Conservation (phyloP, 2,113 vertebrate genomes). For the Nematolebias whitei region DNA sequence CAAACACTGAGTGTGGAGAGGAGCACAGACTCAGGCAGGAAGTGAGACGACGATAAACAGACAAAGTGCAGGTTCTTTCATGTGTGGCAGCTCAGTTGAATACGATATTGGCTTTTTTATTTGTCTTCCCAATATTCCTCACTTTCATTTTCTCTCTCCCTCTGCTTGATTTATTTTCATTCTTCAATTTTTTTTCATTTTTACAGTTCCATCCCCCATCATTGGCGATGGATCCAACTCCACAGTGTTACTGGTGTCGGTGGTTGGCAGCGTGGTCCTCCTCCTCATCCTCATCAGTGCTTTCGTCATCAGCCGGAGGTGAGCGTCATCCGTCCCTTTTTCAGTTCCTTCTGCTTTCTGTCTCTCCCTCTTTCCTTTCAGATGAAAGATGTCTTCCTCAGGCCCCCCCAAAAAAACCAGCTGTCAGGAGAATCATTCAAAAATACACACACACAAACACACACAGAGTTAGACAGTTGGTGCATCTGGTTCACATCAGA, state of each 20-base stretch:
- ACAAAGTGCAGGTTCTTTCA: slow-evolving; percentile 20
- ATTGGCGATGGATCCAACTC: slow-evolving; percentile 94
- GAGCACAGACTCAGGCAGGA: slow-evolving; percentile 2
- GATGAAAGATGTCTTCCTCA: slow-evolving; percentile 63
- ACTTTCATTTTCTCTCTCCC: not conserved
- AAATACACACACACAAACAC: slow-evolving; percentile 36
- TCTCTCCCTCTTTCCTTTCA: slow-evolving; percentile 27
- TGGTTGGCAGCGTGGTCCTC: slow-evolving; percentile 92
- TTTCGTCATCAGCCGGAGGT: slow-evolving; percentile 98
- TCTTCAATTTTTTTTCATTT: slow-evolving; percentile 47
- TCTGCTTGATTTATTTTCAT: not conserved
- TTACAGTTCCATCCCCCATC: slow-evolving; percentile 91
- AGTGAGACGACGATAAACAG: slow-evolving; percentile 31
- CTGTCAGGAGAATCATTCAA: slow-evolving; percentile 50
- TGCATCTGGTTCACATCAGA: slow-evolving; percentile 25
- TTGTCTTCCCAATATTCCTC: slow-evolving; percentile 20
- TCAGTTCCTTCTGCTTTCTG: slow-evolving; percentile 38
- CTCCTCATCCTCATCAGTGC: slow-evolving; percentile 95
- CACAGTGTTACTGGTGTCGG: slow-evolving; percentile 92
- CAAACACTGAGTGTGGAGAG: slow-evolving; percentile 5
- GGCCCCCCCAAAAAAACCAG: slow-evolving; percentile 30
- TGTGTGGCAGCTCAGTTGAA: not conserved
- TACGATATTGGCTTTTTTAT: slow-evolving; percentile 40
- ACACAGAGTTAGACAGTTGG: slow-evolving; percentile 29
- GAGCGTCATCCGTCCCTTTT: slow-evolving; percentile 57